These are phyloP conservation scores for Enteromius viviparus DNA, from an alignment of 2,797 vertebrate genomes.

Conservation along the genomic window DNA sequence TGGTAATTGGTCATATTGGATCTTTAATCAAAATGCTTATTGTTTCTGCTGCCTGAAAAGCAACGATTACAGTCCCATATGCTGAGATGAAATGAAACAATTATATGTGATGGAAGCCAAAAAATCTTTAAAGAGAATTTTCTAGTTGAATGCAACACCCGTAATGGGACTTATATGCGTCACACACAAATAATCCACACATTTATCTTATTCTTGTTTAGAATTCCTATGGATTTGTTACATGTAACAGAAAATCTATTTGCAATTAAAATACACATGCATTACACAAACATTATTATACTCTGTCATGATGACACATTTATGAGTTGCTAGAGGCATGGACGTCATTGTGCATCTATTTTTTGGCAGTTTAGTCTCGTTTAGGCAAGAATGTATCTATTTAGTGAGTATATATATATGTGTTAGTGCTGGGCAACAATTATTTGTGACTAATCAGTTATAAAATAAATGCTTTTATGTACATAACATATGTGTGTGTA, in stretches of 20 bases:
- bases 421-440: neutral
- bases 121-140: neutral
- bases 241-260: slow-evolving; percentile 20
- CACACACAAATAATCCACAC: neutral
- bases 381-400: neutral
- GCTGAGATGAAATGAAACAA: slow-evolving; percentile 33
- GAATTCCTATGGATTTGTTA: neutral
- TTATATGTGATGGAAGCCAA: slow-evolving; percentile 21
- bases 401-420: neutral
- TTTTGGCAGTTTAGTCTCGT: neutral
- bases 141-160: slow-evolving; percentile 22
- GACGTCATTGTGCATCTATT: neutral
- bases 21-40: slow-evolving; percentile 40
- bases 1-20: slow-evolving; percentile 45
- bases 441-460: too few species aligned
- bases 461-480: too few species aligned
- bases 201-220: slow-evolving; percentile 7
- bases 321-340: neutral
- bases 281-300: slow-evolving; percentile 27
- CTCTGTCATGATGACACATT: slow-evolving; percentile 19
- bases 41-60: slow-evolving; percentile 35
- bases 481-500: too few species aligned
- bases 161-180: slow-evolving; percentile 19
- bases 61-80: slow-evolving; percentile 25
- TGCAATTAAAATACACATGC: slow-evolving; percentile 18